Conservation (phyloP, 1,140 invertebrate species). For the Drosophila ohnishii region DNA sequence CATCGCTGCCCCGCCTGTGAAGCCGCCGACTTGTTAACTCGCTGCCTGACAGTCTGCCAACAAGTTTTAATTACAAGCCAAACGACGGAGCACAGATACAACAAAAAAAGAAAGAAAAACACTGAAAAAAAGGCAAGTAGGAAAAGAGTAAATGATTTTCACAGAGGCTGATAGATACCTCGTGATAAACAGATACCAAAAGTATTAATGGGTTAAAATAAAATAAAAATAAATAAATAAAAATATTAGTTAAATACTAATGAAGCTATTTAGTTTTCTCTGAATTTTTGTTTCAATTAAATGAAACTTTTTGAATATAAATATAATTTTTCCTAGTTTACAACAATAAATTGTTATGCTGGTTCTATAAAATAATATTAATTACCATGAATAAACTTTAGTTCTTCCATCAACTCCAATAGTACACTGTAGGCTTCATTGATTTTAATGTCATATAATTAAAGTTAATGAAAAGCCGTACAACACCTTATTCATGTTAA, state of each 20-base stretch:
- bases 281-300: neutral
- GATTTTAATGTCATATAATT: constrained; percentile 13
- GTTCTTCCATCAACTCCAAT: neutral
- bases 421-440: neutral
- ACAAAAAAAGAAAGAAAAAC: constrained; percentile 25
- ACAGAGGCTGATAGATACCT: constrained; percentile 7
- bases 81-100: constrained; percentile 24
- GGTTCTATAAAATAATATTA: neutral
- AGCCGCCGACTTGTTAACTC: constrained; percentile 78
- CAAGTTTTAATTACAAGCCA: constrained; percentile 76
- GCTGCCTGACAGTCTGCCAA: constrained; percentile 79
- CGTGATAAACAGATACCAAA: neutral
- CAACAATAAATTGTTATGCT: neutral
- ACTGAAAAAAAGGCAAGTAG: constrained; percentile 22
- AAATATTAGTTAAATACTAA: neutral
- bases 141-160: neutral
- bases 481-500: neutral
- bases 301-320: neutral
- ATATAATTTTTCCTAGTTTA: neutral
- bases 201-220: no score
- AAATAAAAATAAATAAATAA: no score
- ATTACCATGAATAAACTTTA: neutral
- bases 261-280: neutral
- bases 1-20: constrained; percentile 40
- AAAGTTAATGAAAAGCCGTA: constrained; percentile 11